Base-by-base conservation (phyloP, 2,888 invertebrate genomes). In the Xestobium rufovillosum region DNA sequence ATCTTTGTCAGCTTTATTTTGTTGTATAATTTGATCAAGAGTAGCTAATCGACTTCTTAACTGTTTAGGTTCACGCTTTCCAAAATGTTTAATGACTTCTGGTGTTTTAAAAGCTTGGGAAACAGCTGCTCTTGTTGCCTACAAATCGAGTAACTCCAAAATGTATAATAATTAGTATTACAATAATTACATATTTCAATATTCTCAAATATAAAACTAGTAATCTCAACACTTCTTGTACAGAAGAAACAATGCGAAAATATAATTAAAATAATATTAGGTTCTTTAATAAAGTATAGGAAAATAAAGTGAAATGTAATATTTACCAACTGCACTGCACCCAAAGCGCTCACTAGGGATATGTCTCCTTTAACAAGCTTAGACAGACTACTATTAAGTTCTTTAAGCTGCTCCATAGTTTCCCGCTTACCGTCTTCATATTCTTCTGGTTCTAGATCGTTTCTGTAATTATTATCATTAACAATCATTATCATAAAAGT, bases 111-210 rank as follows among this genome's bases (percentile, higher is more conserved):
- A 83, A 2, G 83, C 82, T 51, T 77, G 70, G 42, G 79, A 78
- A 33, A 84, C 81, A 6, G 83, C 82, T 45, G 80, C 79, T 61
- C 77, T 78, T 15, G 80, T 80, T 3, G 81, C 80, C 80, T 80
- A 51, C 36, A 60, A 56, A 37, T 37, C n/a, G n/a, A n/a, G n/a
- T n/a, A n/a, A n/a, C n/a, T n/a, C n/a, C n/a, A n/a, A n/a, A n/a
- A n/a, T n/a, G n/a, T n/a, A n/a, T n/a, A n/a, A n/a, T n/a, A n/a
- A n/a, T n/a, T n/a, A n/a, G n/a, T n/a, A n/a, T 8, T 8, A 23
- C 23, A 23, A 23, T 23, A 23, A 19, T 27, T 17, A 26, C 19
- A 29, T n/a, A n/a, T n/a, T n/a, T n/a, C n/a, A n/a, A n/a, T n/a
- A n/a, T n/a, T n/a, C n/a, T n/a, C n/a, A n/a, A n/a, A n/a, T n/a